Evolutionary conservation across 2,888 invertebrate species (phyloP).

Genomic region (Hemicrepidius hirtus): DNA sequence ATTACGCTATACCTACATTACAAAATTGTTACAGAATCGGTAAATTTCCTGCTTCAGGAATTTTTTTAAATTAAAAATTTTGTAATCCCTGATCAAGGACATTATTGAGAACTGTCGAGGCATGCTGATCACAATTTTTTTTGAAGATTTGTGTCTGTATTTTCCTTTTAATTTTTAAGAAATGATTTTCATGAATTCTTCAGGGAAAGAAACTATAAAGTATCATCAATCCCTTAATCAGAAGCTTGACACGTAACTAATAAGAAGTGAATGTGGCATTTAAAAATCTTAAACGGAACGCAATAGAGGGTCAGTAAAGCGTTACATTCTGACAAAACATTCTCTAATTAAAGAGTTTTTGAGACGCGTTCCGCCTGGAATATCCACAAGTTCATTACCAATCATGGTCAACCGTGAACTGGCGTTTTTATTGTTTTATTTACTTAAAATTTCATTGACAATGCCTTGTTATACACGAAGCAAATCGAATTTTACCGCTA

Average conservation of each 20-base stretch:
- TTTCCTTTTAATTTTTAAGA: no score
- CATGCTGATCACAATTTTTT: not conserved
- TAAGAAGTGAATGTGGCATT: constrained; percentile 49
- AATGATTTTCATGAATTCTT: no score
- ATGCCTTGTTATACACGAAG: constrained; percentile 67
- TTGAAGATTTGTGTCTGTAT: no score
- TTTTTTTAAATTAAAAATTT: constrained; percentile 15
- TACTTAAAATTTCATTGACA: constrained; percentile 66
- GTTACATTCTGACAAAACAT: constrained; percentile 60
- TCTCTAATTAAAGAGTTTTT: constrained; percentile 70
- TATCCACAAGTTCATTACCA: constrained; percentile 69
- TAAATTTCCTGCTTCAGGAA: constrained; percentile 1
- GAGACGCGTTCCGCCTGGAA: constrained; percentile 66
- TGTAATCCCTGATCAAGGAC: constrained; percentile 2
- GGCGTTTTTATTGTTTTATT: constrained; percentile 60
- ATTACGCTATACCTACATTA: no score
- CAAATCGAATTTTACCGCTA: constrained; percentile 68
- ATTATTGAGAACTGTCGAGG: constrained; percentile 7
- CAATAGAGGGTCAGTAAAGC: constrained; percentile 50
- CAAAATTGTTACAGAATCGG: no score
- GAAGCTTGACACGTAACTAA: constrained; percentile 45
- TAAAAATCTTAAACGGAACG: constrained; percentile 27
- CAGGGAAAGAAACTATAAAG: not conserved
- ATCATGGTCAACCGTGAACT: constrained; percentile 64
- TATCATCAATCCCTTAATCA: constrained; percentile 12